Evolutionary conservation across 2,888 invertebrate species (phyloP).

Genomic region (Pristionchus maxplancki): DNA sequence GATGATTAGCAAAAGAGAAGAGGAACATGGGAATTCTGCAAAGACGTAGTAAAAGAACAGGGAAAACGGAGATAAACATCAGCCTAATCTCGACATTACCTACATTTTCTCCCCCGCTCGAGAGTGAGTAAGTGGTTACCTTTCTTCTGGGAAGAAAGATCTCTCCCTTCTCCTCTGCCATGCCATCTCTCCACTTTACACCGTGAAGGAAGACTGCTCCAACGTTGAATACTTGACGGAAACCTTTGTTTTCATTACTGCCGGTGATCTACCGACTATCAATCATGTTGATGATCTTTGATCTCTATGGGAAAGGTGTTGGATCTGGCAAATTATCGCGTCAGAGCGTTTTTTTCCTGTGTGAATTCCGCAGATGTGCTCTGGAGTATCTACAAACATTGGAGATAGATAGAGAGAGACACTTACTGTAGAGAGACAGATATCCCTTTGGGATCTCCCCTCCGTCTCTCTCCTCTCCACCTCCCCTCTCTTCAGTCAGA

Average conservation of each 20-base stretch:
- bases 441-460: slow-evolving; percentile 1
- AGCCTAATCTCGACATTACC: slow-evolving; percentile 25
- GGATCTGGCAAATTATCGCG: background rate
- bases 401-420: background rate
- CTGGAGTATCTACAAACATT: slow-evolving; percentile 34
- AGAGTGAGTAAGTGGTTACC: background rate
- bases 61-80: background rate
- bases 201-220: background rate
- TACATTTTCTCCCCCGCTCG: background rate
- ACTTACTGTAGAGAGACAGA: background rate
- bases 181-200: slow-evolving; percentile 41
- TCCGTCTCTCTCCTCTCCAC: background rate
- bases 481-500: background rate
- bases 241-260: background rate
- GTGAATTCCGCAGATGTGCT: background rate
- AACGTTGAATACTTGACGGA: background rate
- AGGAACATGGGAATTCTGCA: background rate
- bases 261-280: background rate
- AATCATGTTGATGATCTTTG: background rate
- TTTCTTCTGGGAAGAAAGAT: slow-evolving; percentile 1
- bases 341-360: background rate
- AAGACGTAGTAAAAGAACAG: background rate
- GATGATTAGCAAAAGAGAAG: background rate
- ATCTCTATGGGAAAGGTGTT: background rate
- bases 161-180: slow-evolving; percentile 29